Conservation (phyloP, 2,797 vertebrate genomes). For the Clarias platycephalus region DNA sequence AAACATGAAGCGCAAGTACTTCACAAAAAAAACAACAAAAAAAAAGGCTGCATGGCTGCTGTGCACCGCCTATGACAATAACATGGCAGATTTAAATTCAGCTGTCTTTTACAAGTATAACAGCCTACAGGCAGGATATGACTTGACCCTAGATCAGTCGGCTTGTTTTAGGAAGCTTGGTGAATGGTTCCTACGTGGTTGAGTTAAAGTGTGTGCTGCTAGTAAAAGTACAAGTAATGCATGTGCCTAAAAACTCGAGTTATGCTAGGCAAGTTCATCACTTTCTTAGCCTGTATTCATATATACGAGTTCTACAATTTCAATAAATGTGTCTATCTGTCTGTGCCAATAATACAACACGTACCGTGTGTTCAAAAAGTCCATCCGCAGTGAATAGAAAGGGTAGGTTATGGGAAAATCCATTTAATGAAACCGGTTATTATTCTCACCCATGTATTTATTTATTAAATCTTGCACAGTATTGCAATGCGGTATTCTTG, state of each 20-base stretch:
- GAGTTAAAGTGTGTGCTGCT: too few relatives aligned
- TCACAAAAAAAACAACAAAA: background rate
- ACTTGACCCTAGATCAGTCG: background rate
- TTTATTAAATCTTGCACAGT: too few relatives aligned
- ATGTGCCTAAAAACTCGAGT: background rate
- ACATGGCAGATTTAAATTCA: background rate
- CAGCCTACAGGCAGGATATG: background rate
- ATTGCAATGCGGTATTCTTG: too few relatives aligned
- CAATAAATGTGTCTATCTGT: too few relatives aligned
- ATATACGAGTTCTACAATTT: too few relatives aligned
- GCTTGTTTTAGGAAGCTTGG: background rate
- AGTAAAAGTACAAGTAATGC: background rate
- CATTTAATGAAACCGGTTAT: too few relatives aligned
- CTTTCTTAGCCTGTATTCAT: background rate
- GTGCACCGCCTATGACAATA: background rate
- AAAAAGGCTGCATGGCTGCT: background rate
- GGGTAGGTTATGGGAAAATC: too few relatives aligned
- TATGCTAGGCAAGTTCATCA: background rate
- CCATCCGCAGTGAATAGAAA: too few relatives aligned
- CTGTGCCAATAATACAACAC: too few relatives aligned
- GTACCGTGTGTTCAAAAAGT: too few relatives aligned
- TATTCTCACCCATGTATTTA: too few relatives aligned
- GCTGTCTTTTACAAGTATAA: background rate
- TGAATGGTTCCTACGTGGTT: background rate
- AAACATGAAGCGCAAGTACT: background rate